Base-by-base conservation (phyloP, 2,797 vertebrate species). In the Benthosema pterotum region DNA sequence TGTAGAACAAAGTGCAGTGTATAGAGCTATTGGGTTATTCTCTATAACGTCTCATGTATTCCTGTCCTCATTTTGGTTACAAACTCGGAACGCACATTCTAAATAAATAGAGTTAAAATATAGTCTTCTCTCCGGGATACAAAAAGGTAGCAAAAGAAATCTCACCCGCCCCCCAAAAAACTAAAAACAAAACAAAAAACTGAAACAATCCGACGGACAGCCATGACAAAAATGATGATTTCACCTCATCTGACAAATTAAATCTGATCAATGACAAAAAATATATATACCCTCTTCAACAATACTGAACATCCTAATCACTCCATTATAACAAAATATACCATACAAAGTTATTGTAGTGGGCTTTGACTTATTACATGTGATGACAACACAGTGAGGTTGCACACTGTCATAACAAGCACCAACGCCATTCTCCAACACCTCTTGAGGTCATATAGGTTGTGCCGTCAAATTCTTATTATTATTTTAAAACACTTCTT, bases 131-230 rank as follows among this genome's bases (percentile, higher is more conserved):
- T 89, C 80, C 82, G 80, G 75, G 80, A 91, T 93, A 91, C 92
- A 93, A 93, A 93, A 90, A 92, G 1, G 80, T 92, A 91, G 83
- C 81, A 88, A 92, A 92, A 85, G 60, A 83, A 83, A 54, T 72
- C 75, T 75, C 64, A 80, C 72, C 32, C 32, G 7, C 28, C 22
- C 22, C 22, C 22, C 22, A 25, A 25, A 74, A 50, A 46, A 67
- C 51, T 45, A 46, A 49, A 49, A 66, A 64, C 72, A 54, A 51
- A 25, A 64, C 19, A 63, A 38, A 38, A 38, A 38, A 38, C 0
- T 11, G 11, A 38, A 38, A 38, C 32, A 38, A 38, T 38, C 45
- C 12, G 42, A 77, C 65, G 72, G 52, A 81, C 47, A 81, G 80
- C 65, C 65, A 75, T 7, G 72, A 76, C 49, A 58, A 62, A 66